These are phyloP conservation scores for Apodemus speciosus DNA, from an alignment of 2,113 vertebrate species.

Conservation along the genomic window DNA sequence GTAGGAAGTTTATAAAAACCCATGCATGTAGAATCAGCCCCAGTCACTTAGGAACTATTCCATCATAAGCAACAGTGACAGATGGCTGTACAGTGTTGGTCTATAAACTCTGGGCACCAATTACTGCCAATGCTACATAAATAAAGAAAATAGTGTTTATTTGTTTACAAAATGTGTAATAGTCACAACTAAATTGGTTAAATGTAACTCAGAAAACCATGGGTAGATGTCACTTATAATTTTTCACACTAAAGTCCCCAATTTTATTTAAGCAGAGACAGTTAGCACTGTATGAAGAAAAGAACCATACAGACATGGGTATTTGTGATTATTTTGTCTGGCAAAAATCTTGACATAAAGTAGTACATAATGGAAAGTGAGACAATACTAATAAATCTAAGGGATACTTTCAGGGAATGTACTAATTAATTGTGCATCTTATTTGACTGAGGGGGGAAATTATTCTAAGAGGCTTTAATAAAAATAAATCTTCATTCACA, in stretches of 20 bases:
- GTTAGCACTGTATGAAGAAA: not conserved
- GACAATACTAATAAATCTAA: not conserved
- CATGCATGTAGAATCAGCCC: not conserved
- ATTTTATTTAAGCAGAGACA: not conserved
- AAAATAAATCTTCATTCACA: not conserved
- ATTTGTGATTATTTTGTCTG: not conserved
- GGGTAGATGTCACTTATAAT: not conserved
- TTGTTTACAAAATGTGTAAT: not conserved
- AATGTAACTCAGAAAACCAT: not conserved
- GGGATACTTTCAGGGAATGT: not conserved
- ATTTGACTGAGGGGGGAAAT: not conserved
- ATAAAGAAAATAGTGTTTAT: not conserved
- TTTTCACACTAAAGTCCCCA: not conserved
- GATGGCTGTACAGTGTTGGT: not conserved
- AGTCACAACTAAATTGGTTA: not conserved
- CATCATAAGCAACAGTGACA: not conserved
- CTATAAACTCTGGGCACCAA: not conserved
- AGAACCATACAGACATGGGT: not conserved
- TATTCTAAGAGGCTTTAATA: not conserved
- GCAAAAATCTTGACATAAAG: not conserved
- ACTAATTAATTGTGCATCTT: constrained; percentile 1
- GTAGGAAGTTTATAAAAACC: not conserved
- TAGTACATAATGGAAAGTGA: not conserved
- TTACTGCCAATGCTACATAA: not conserved
- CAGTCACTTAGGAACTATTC: not conserved